Conservation (phyloP, 2,797 vertebrate species). For the Pelodytes ibericus region DNA sequence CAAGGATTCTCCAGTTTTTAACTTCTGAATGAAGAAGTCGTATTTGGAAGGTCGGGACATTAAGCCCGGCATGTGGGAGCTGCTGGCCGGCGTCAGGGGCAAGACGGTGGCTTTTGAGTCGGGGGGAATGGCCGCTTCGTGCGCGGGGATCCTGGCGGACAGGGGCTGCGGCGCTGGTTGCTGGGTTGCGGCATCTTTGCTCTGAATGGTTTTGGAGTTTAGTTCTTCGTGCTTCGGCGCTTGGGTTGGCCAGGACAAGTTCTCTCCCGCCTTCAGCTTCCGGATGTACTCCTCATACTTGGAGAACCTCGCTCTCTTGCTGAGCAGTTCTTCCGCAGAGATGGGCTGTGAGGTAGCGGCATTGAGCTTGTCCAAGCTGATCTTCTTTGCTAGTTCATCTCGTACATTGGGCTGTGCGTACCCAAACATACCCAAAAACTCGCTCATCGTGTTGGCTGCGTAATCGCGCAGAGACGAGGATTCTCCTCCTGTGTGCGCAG, state of each 20-base stretch:
- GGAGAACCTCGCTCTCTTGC: conserved; percentile 92
- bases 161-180: conserved; percentile 37
- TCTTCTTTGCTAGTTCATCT: conserved; percentile 95
- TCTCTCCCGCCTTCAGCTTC: conserved; percentile 93
- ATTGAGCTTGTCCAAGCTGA: conserved; percentile 94
- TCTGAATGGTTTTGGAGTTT: conserved; percentile 76
- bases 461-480: conserved; percentile 90
- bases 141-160: conserved; percentile 71
- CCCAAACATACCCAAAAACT: conserved; percentile 97
- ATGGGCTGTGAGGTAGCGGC: conserved; percentile 84
- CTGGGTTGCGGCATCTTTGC: conserved; percentile 78
- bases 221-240: conserved; percentile 83
- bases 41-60: conserved; percentile 93
- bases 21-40: conserved; percentile 96
- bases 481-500: conserved; percentile 77
- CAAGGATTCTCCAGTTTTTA: conserved; percentile 92
- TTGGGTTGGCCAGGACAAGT: conserved; percentile 87
- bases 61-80: conserved; percentile 88
- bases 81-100: conserved; percentile 77
- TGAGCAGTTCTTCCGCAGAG: conserved; percentile 78
- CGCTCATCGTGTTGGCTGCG: conserved; percentile 97
- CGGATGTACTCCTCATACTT: conserved; percentile 99
- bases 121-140: conserved; percentile 78
- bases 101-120: conserved; percentile 88
- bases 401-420: conserved; percentile 94